Evolutionary conservation across 2,797 vertebrate species (phyloP), one percentile per base, ranked within the genome.

Genomic region (Naso thynnoides): DNA sequence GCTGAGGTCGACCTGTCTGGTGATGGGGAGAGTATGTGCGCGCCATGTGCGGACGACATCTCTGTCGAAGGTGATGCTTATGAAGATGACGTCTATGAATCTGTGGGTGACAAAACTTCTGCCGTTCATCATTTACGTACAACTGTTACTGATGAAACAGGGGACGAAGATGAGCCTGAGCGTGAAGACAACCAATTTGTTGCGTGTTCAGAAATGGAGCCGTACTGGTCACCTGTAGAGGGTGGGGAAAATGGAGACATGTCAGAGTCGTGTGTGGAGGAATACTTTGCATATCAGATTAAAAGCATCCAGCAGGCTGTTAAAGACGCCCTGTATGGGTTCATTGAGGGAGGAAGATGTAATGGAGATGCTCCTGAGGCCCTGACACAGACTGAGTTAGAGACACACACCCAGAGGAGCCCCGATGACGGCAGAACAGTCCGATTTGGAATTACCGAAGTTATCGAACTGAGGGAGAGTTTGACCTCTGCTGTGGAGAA

Each of bases 31-130:
- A 76, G 15, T 9, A 86, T 85, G 84, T 84, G 23, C 72, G 69
- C 87, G 7, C 89, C 90, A 8, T 85, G 65, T 33, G 91, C 86
- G 11, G 86, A 92, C 18, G 83, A 88, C 79, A 93, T 91, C 66
- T 82, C 76, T 31, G 89, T 92, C 16, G 88, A 91, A 75, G 87
- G 83, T 1, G 90, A 90, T 48, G 88, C 89, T 58, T 93, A 90
- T 60, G 91, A 91, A 76, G 87, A 91, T 19, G 57, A 78, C 16
- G 1, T 65, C 42, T 54, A 6, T 31, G 68, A 83, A n/a, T 65
- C n/a, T 16, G 18, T 26, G 27, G 19, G 3, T 42, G 75, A 71
- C 4, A 19, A 4, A 3, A 13, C n/a, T 23, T 55, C 62, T 10
- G 19, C 10, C 5, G 5, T 3, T 24, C 29, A 67, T 67, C 48